Conservation (phyloP, 2,113 vertebrate genomes). For the Erythrolamprus reginae region DNA sequence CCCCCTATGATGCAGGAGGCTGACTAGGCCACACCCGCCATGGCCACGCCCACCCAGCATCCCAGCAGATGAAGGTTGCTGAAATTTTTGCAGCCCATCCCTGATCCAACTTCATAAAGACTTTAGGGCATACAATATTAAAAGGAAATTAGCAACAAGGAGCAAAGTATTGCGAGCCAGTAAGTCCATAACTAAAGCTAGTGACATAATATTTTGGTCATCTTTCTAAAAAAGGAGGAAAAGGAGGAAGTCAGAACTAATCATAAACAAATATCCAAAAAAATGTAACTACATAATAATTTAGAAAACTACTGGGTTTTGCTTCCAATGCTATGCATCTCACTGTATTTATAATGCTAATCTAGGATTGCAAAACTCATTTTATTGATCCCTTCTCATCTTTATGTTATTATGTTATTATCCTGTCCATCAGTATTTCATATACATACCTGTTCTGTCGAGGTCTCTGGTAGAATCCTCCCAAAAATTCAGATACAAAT, state of each 20-base stretch:
- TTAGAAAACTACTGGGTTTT: not conserved
- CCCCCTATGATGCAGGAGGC: too few species aligned
- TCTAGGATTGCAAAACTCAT: not conserved
- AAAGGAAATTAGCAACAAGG: not conserved
- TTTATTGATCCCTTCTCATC: not conserved
- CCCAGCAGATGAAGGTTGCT: too few species aligned
- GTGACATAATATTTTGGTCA: not conserved
- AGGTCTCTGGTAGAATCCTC: too few species aligned
- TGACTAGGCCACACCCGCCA: too few species aligned
- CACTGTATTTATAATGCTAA: not conserved
- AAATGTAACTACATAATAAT: not conserved
- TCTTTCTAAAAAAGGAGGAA: not conserved
- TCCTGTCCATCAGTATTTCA: not conserved
- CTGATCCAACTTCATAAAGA: not conserved
- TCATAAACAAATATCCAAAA: not conserved
- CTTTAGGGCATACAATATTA: not conserved
- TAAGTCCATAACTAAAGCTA: not conserved
- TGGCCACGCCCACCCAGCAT: too few species aligned
- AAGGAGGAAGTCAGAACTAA: not conserved
- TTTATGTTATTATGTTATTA: not conserved
- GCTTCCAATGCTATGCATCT: not conserved
- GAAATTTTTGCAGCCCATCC: too few species aligned
- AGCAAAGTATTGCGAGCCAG: not conserved
- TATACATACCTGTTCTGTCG: too few species aligned
- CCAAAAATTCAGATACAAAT: too few species aligned